Evolutionary conservation across 2,113 vertebrate genomes (phyloP).

Genomic region (Haliaeetus leucogaster): DNA sequence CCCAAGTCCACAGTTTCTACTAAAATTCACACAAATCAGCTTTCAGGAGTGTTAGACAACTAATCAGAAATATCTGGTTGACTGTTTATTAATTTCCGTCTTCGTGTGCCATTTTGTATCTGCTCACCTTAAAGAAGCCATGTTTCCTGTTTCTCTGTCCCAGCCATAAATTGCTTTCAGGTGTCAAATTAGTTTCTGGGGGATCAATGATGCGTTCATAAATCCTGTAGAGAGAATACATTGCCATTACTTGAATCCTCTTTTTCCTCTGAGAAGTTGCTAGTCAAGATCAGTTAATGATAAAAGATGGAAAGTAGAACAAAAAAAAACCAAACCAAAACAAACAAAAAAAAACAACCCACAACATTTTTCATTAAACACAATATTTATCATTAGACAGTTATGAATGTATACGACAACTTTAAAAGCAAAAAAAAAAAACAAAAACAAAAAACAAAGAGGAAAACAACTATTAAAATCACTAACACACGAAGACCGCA

Average conservation of each 20-base stretch:
- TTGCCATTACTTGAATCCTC: background rate
- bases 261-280: background rate
- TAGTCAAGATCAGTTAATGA: background rate
- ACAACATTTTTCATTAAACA: background rate
- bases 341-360: too few species aligned
- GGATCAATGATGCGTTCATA: constrained; percentile 92
- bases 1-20: background rate
- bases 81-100: background rate
- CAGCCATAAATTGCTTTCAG: constrained; percentile 89
- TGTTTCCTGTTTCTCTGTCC: constrained; percentile 94
- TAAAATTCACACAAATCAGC: background rate
- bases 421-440: background rate
- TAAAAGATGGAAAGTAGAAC: background rate
- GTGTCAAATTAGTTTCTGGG: constrained; percentile 86
- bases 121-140: constrained; percentile 93
- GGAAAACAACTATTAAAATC: background rate
- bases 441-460: too few species aligned
- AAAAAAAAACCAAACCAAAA: background rate
- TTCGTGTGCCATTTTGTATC: background rate
- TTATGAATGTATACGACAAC: background rate
- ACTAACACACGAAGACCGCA: background rate
- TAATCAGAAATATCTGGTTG: background rate
- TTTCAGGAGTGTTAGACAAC: background rate
- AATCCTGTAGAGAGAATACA: constrained; percentile 81
- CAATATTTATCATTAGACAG: background rate